Base-by-base conservation (phyloP, 2,113 vertebrate genomes). In the Pangasianodon hypophthalmus region DNA sequence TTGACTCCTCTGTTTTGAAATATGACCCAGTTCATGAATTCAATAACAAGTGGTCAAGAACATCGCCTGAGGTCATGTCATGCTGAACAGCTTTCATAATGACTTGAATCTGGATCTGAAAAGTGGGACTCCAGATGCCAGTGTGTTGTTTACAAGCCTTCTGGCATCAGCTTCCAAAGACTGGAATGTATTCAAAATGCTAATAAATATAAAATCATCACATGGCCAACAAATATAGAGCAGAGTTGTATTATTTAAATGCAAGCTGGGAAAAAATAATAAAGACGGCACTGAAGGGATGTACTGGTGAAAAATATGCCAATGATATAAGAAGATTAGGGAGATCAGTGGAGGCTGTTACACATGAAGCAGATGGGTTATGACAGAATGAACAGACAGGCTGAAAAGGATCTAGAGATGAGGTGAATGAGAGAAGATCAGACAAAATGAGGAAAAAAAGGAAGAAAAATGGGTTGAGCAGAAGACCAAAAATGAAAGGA, bases 181-280 rank as follows among this genome's bases (percentile, higher is more conserved):
- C 95, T 96, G 95, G 96, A 95, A 93, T 92, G 84, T 92, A 91
- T 95, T 96, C 96, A 96, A 93, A 95, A 95, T 93, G 93, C 94
- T 95, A 93, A 94, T 95, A 95, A 95, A 96, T 94, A 94, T 94
- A 94, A 93, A 91, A 95, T 94, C 87, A 93, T 94, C 93, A 94
- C 93, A 88, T 93, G 91, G 92, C 92, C 93, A 92, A 95, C 95
- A 96, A 94, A 96, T 95, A 96, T 95, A 95, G 94, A 95, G 93
- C 84, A 92, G 94, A 94, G 95, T 95, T 96, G 94, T 96, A 96
- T 96, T 96, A 96, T 95, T 96, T 94, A 96, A 94, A 95, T 93
- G 93, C 93, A 94, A 95, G 94, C 95, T 96, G 95, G 41, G 44
- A 80, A 16, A 37, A 62, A 81, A 18, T 32, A 91, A 87, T 90